Conservation (phyloP, 2,797 vertebrate genomes). For the Sternarchorhynchus goeldii region DNA sequence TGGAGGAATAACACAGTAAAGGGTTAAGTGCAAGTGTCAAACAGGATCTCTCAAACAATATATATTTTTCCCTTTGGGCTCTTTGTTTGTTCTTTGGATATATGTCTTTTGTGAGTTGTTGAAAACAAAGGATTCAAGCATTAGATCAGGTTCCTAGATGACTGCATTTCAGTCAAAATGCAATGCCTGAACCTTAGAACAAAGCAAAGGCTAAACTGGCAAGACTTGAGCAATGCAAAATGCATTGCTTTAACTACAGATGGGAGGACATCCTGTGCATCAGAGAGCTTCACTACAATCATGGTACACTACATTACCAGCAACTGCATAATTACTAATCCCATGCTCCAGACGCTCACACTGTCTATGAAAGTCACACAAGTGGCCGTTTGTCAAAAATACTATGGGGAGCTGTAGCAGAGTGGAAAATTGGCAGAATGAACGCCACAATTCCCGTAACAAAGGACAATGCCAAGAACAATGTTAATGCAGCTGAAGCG, state of each 20-base stretch:
- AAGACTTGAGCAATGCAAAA: slow-evolving; percentile 3
- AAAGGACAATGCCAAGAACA: neutral
- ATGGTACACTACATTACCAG: slow-evolving; percentile 4
- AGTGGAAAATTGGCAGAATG: slow-evolving; percentile 16
- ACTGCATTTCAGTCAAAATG: slow-evolving; percentile 11
- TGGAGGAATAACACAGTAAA: too few species aligned
- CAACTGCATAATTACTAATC: slow-evolving; percentile 1
- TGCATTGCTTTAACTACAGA: slow-evolving; percentile 18
- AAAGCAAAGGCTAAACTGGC: neutral
- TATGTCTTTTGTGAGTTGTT: neutral
- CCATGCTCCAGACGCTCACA: slow-evolving; percentile 14
- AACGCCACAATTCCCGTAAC: slow-evolving; percentile 12
- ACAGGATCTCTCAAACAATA: too few species aligned
- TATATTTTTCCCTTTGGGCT: too few species aligned
- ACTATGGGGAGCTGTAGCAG: neutral
- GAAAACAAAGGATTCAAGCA: neutral
- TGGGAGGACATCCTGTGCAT: slow-evolving; percentile 24
- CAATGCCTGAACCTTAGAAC: neutral
- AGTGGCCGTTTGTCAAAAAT: neutral
- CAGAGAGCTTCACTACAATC: neutral
- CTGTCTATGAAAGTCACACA: slow-evolving; percentile 37
- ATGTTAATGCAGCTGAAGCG: neutral
- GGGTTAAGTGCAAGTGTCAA: too few species aligned
- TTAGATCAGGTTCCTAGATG: neutral
- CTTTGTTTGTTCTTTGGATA: neutral